These are phyloP conservation scores for Apantesis nais DNA, from an alignment of 2,888 invertebrate species.

Conservation along the genomic window DNA sequence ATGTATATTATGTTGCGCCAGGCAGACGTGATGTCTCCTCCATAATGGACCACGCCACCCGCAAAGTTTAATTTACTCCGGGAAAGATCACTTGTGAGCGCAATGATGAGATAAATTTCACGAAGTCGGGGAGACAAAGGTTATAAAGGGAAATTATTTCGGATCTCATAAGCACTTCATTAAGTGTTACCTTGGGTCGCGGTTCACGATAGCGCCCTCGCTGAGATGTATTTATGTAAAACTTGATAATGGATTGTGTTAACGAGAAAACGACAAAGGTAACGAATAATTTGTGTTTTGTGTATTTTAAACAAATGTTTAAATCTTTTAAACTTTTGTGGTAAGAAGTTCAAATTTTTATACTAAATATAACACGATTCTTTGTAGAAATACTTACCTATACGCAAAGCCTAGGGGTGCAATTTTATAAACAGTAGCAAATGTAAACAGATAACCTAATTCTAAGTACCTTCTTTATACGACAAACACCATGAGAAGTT, in stretches of 20 bases:
- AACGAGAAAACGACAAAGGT: neutral
- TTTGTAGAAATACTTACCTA: too few species aligned
- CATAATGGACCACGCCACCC: conserved; percentile 48
- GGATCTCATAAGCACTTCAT: conserved; percentile 60
- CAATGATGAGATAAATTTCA: conserved; percentile 63
- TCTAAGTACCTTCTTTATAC: too few species aligned
- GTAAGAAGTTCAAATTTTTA: too few species aligned
- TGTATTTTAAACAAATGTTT: neutral
- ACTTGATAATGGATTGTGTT: conserved; percentile 3
- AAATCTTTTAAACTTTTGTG: too few species aligned
- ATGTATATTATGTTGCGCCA: conserved; percentile 9
- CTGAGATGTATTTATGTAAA: conserved; percentile 7
- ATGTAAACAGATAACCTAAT: too few species aligned
- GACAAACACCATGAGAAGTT: too few species aligned
- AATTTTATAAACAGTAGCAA: too few species aligned
- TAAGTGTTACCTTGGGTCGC: conserved; percentile 42
- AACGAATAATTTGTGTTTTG: neutral
- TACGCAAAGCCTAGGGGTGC: too few species aligned
- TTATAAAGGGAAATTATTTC: conserved; percentile 56
- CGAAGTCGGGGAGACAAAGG: conserved; percentile 50
- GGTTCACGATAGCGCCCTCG: conserved; percentile 34
- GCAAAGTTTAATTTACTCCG: conserved; percentile 62
- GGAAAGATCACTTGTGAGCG: conserved; percentile 54
- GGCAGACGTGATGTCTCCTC: conserved; percentile 17
- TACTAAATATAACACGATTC: too few species aligned